These are phyloP conservation scores for Trissonchulus sp. DNA, from an alignment of 2,888 invertebrate genomes.

Conservation along the genomic window DNA sequence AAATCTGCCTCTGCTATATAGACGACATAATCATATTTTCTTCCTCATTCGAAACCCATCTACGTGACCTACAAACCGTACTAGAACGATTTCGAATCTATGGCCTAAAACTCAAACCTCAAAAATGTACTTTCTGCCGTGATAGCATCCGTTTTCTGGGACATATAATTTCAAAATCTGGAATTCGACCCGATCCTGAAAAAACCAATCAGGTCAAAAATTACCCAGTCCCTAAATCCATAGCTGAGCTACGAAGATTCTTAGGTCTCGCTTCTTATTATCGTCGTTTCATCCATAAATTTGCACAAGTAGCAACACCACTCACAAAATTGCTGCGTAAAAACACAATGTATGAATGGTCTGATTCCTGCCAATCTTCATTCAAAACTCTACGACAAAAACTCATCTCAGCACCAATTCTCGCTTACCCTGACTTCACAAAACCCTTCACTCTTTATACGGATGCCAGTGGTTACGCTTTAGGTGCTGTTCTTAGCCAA, in stretches of 20 bases:
- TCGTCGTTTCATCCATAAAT: constrained; percentile 37
- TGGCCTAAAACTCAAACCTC: constrained; percentile 40
- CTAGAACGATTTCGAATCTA: constrained; percentile 20
- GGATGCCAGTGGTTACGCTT: too few species aligned
- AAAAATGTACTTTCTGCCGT: too few species aligned
- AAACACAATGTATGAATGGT: constrained; percentile 31
- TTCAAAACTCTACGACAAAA: too few species aligned
- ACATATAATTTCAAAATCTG: constrained; percentile 44
- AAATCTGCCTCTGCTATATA: too few species aligned
- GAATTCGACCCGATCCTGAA: constrained; percentile 41
- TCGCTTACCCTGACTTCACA: too few species aligned
- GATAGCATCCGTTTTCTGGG: too few species aligned
- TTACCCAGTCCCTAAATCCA: constrained; percentile 41
- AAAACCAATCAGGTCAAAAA: constrained; percentile 40
- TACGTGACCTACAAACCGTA: constrained; percentile 38
- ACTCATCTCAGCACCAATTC: too few species aligned
- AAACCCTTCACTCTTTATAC: too few species aligned
- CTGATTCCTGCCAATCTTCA: too few species aligned
- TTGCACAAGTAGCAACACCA: constrained; percentile 23
- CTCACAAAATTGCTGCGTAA: neutral
- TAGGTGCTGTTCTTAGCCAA: too few species aligned
- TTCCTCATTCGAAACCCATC: constrained; percentile 41
- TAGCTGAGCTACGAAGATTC: constrained; percentile 36
- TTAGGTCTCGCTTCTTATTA: constrained; percentile 50
- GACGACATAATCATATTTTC: too few species aligned